A percentile compares a stretch with the other conserved stretches of the same genome.
These are phyloP conservation scores for Silurus lanzhouensis DNA, from an alignment of 2,797 vertebrate species.

Conservation along the genomic window DNA sequence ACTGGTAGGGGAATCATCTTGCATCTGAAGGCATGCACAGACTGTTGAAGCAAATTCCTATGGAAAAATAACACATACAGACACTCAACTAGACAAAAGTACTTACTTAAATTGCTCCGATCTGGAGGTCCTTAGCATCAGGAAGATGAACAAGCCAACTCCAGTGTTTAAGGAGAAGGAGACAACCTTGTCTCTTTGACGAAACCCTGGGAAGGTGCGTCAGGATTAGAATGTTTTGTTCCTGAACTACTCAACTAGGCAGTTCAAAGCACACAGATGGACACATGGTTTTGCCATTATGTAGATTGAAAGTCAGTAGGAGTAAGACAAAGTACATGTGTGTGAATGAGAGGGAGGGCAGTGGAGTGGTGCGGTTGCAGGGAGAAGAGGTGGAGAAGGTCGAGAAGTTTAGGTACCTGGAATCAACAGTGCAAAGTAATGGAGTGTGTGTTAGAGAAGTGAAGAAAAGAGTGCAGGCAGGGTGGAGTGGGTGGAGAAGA, in stretches of 20 bases:
- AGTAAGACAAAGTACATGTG: too few species aligned
- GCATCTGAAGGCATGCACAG: conserved; percentile 57
- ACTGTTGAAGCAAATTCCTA: not conserved
- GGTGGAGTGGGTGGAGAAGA: too few species aligned
- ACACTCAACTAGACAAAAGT: not conserved
- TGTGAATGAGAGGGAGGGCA: too few species aligned
- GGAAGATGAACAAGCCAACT: conserved; percentile 65
- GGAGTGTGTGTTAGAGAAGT: too few species aligned
- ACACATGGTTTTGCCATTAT: not conserved
- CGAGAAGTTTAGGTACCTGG: too few species aligned
- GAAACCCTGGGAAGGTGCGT: conserved; percentile 66
- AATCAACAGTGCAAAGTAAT: too few species aligned
- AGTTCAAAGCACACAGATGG: not conserved
- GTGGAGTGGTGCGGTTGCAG: too few species aligned
- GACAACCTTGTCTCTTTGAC: conserved; percentile 73
- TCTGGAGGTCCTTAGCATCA: conserved; percentile 66
- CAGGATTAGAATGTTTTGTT: not conserved
- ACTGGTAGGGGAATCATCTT: conserved; percentile 65
- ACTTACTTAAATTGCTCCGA: conserved; percentile 71
- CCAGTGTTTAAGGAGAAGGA: conserved; percentile 72
- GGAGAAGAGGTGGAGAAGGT: too few species aligned
- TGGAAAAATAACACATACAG: conserved; percentile 51
- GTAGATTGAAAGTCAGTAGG: too few species aligned
- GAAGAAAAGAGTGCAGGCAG: too few species aligned
- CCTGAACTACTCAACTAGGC: not conserved